These are phyloP conservation scores for Danionella dracula DNA, from an alignment of 2,797 vertebrate genomes.

Conservation along the genomic window DNA sequence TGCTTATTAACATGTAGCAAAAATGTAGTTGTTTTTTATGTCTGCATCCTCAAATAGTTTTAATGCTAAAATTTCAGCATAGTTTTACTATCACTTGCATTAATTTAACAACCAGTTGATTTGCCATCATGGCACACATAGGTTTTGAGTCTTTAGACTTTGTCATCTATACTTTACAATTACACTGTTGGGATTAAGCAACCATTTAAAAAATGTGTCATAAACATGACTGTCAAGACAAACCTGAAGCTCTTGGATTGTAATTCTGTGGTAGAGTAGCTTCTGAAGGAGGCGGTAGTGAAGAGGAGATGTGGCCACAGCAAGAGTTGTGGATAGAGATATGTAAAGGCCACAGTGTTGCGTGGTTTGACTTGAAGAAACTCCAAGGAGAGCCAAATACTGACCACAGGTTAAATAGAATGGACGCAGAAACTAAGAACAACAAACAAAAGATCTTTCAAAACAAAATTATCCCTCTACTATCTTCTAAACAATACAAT, in stretches of 20 bases:
- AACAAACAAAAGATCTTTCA: neutral
- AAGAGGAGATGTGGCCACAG: slow-evolving; percentile 64
- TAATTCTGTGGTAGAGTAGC: slow-evolving; percentile 73
- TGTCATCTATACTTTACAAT: too few species aligned
- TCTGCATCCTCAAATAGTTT: too few species aligned
- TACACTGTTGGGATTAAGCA: too few species aligned
- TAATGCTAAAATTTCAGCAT: too few species aligned
- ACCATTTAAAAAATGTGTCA: too few species aligned
- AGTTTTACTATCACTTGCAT: too few species aligned
- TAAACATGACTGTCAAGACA: neutral
- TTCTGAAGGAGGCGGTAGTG: slow-evolving; percentile 62
- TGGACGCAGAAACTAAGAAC: slow-evolving; percentile 54
- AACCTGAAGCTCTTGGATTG: slow-evolving; percentile 77
- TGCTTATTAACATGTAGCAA: too few species aligned
- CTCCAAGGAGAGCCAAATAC: slow-evolving; percentile 72
- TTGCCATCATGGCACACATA: neutral
- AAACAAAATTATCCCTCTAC: neutral
- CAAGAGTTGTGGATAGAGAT: slow-evolving; percentile 65
- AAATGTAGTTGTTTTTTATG: too few species aligned
- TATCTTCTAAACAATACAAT: too few species aligned
- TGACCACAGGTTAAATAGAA: slow-evolving; percentile 46
- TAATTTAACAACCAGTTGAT: too few species aligned
- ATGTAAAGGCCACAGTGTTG: slow-evolving; percentile 69
- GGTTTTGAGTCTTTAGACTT: too few species aligned
- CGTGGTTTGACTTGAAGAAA: slow-evolving; percentile 52